phyloP scores from a whole-genome alignment of 2,797 vertebrate species.

The Numenius phaeopus region DNA sequence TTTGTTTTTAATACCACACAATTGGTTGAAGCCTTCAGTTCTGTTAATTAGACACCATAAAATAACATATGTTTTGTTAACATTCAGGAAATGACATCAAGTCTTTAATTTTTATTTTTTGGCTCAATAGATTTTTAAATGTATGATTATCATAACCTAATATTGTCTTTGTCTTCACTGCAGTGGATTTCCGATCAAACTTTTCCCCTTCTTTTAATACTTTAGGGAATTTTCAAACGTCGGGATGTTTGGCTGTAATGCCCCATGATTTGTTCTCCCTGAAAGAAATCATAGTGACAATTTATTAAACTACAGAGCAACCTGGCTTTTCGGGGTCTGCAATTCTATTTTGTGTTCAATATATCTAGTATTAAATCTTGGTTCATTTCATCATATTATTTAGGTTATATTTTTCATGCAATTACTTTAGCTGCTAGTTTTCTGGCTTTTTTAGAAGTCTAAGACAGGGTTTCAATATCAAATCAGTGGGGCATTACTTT shows the following conservation, averaged over 20 bases:
- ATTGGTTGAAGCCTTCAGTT: constrained; percentile 77
- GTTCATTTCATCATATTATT: constrained; percentile 87
- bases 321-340: constrained; percentile 96
- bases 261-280: constrained; percentile 99
- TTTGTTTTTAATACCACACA: constrained; percentile 83
- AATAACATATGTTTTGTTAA: constrained; percentile 82
- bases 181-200: constrained; percentile 99
- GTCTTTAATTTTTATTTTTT: constrained; percentile 83
- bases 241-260: constrained; percentile 99
- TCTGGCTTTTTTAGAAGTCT: constrained; percentile 78
- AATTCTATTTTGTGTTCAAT: constrained; percentile 88
- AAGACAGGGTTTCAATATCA: constrained; percentile 88
- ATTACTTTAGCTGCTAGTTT: constrained; percentile 86
- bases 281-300: constrained; percentile 99
- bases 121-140: constrained; percentile 89
- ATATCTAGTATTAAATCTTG: constrained; percentile 80
- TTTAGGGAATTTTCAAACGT: constrained; percentile 99
- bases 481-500: constrained; percentile 98
- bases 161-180: constrained; percentile 99
- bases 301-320: constrained; percentile 99
- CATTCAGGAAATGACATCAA: constrained; percentile 89
- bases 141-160: constrained; percentile 95
- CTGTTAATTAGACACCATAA: constrained; percentile 79
- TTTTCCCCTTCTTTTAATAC: constrained; percentile 99
- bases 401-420: constrained; percentile 93